Evolutionary conservation across 2,888 invertebrate genomes (phyloP).

Genomic region (Ditylenchus weischeri): DNA sequence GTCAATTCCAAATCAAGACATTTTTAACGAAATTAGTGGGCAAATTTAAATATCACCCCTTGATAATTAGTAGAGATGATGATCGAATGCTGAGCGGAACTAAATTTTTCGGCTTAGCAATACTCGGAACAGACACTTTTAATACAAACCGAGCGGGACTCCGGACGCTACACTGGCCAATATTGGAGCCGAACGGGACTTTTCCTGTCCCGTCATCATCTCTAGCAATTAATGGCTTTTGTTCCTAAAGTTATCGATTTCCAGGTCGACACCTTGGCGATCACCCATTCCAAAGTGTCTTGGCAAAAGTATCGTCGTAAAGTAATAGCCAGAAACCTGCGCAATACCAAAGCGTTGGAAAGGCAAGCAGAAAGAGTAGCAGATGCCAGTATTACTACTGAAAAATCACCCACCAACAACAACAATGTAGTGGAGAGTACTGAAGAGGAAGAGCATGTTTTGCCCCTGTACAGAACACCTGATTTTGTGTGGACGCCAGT

Average conservation of each 20-base stretch:
- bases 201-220: too few species aligned
- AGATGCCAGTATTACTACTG: not conserved
- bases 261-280: slow-evolving; percentile 98
- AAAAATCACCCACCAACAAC: slow-evolving; percentile 84
- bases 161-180: too few species aligned
- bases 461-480: slow-evolving; percentile 76
- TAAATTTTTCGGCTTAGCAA: too few species aligned
- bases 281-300: slow-evolving; percentile 83
- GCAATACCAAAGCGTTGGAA: slow-evolving; percentile 18
- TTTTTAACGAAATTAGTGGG: too few species aligned
- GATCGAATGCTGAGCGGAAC: too few species aligned
- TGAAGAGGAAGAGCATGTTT: not conserved
- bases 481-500: slow-evolving; percentile 99
- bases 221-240: too few species aligned
- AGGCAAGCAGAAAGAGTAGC: not conserved
- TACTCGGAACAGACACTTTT: too few species aligned
- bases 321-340: slow-evolving; percentile 85
- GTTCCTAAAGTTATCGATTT: slow-evolving; percentile 63
- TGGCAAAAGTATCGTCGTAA: slow-evolving; percentile 94
- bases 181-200: too few species aligned
- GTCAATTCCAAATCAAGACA: too few species aligned
- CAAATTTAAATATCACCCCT: too few species aligned
- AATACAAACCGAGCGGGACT: too few species aligned
- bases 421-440: slow-evolving; percentile 4
- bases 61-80: too few species aligned